These are phyloP conservation scores for Acrocyrtus sp. DNA, from an alignment of 2,888 invertebrate species.

Conservation along the genomic window DNA sequence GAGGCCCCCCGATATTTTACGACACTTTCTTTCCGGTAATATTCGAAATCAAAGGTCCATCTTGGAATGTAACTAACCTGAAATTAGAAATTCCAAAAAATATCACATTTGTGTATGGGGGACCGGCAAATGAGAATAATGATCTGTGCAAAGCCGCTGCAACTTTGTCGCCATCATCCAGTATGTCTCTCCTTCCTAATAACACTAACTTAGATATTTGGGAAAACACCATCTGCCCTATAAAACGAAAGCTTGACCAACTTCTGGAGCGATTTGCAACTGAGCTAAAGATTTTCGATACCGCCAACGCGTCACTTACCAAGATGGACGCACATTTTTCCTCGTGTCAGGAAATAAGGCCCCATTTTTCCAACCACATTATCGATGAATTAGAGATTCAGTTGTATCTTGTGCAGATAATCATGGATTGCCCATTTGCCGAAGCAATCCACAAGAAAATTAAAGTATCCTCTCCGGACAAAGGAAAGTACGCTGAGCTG, in stretches of 20 bases:
- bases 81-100: conserved; percentile 25
- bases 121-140: background rate
- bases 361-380: conserved; percentile 43
- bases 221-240: conserved; percentile 32
- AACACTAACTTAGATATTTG: conserved; percentile 24
- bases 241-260: conserved; percentile 18
- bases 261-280: conserved; percentile 21
- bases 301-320: conserved; percentile 9
- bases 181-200: too few species aligned
- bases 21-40: conserved; percentile 50
- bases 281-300: conserved; percentile 27
- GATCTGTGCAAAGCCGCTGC: background rate
- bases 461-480: background rate
- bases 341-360: conserved; percentile 37
- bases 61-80: conserved; percentile 30
- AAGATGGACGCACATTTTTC: conserved; percentile 6
- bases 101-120: background rate
- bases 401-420: conserved; percentile 20
- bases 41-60: conserved; percentile 47
- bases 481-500: conserved; percentile 17
- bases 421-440: conserved; percentile 37
- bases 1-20: conserved; percentile 28
- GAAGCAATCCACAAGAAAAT: conserved; percentile 27
- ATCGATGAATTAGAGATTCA: conserved; percentile 31
- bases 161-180: conserved; percentile 8